phyloP scores from a whole-genome alignment of 1,140 invertebrate species.

The Dendrolimus punctatus region DNA sequence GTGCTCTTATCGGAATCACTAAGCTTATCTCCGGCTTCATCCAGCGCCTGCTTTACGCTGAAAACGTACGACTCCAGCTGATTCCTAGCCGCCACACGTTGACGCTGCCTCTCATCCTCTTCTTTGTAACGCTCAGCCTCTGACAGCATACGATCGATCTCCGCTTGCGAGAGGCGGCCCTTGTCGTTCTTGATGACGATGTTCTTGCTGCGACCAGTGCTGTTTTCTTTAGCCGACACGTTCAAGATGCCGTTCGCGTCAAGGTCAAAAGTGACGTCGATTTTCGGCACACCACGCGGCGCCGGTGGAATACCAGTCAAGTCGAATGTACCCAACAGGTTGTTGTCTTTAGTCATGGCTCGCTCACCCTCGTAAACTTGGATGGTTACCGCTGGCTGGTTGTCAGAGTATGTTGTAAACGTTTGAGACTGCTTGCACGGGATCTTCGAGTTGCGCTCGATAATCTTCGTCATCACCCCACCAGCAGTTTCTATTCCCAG shows the following conservation, averaged over 20 bases:
- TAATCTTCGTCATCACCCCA: constrained; percentile 77
- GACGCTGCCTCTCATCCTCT: constrained; percentile 79
- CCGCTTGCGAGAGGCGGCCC: constrained; percentile 89
- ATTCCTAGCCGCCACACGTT: constrained; percentile 83
- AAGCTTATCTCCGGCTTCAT: constrained; percentile 68
- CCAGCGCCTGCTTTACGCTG: constrained; percentile 80
- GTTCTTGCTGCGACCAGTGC: constrained; percentile 83
- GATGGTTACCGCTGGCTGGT: constrained; percentile 80
- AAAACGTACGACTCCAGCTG: constrained; percentile 87
- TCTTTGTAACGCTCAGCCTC: constrained; percentile 81
- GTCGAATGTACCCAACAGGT: constrained; percentile 84
- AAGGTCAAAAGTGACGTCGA: constrained; percentile 80
- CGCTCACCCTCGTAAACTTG: constrained; percentile 80
- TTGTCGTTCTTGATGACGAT: constrained; percentile 95
- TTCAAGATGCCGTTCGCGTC: constrained; percentile 82
- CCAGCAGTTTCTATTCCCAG: constrained; percentile 75
- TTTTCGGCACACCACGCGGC: constrained; percentile 84
- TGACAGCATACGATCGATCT: constrained; percentile 92
- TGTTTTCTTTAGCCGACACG: constrained; percentile 75
- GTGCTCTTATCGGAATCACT: constrained; percentile 75
- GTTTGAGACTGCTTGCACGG: constrained; percentile 77
- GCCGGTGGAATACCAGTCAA: constrained; percentile 87
- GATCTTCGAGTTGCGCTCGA: constrained; percentile 74
- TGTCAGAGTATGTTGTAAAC: constrained; percentile 79
- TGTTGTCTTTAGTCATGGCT: constrained; percentile 85